phyloP scores from a whole-genome alignment of 1,140 invertebrate genomes.

The Radopholus similis region DNA sequence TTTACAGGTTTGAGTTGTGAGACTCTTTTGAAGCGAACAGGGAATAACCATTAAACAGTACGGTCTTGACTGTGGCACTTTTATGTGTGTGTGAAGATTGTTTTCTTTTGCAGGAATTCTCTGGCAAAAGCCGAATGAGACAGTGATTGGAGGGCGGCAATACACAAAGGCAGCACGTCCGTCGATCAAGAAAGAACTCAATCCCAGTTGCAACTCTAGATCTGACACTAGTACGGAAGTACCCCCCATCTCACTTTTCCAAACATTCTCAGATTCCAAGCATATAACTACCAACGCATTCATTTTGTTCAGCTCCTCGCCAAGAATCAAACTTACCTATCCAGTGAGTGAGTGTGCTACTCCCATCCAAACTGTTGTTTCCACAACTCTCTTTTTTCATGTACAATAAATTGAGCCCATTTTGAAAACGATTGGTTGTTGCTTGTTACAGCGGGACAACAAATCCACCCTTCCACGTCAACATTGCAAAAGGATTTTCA shows the following conservation, averaged over 20 bases:
- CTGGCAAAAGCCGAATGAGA: constrained; percentile 7
- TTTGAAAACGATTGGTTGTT: no score
- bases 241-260: not conserved
- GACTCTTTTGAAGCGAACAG: not conserved
- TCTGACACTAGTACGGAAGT: not conserved
- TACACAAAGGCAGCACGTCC: not conserved
- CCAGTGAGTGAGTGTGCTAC: no score
- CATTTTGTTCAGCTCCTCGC: no score
- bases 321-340: no score
- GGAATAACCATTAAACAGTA: not conserved
- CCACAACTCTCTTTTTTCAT: no score
- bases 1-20: constrained; percentile 6
- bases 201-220: not conserved
- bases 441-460: no score
- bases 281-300: no score
- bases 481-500: no score
- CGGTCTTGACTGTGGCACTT: not conserved
- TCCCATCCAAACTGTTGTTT: no score
- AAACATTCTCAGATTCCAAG: not conserved
- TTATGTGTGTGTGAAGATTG: not conserved
- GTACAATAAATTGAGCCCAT: no score
- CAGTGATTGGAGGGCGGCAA: not conserved
- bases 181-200: no score
- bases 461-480: no score
- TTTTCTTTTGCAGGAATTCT: constrained; percentile 6